Evolutionary conservation across 2,113 vertebrate genomes (phyloP).

Genomic region (Plecturocebus donacophilus): DNA sequence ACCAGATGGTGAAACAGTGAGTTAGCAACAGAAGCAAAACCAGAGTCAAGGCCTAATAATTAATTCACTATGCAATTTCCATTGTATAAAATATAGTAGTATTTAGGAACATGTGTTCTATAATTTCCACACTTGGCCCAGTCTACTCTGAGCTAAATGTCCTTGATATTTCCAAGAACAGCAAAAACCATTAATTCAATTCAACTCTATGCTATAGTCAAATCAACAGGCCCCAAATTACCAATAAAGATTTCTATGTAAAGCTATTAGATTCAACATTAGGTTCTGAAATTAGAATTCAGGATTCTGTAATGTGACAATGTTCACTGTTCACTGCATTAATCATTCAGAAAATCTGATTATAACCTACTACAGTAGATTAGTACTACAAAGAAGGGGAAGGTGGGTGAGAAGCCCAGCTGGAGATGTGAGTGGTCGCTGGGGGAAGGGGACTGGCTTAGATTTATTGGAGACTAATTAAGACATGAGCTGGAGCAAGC

Average conservation of each 20-base stretch:
- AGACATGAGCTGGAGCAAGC: neutral
- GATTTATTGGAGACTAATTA: neutral
- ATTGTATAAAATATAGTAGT: neutral
- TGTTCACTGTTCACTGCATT: neutral
- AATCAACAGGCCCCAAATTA: constrained; percentile 18
- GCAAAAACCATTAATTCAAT: constrained; percentile 22
- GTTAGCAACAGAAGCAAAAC: neutral
- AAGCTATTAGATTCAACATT: constrained; percentile 29
- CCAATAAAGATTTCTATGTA: constrained; percentile 30
- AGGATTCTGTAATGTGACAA: neutral
- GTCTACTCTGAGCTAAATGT: neutral
- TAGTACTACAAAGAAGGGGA: neutral
- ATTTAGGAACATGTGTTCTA: neutral
- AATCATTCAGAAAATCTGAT: constrained; percentile 18
- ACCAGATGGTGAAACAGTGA: neutral
- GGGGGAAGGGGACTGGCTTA: neutral
- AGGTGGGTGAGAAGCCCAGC: neutral
- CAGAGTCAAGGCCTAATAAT: neutral
- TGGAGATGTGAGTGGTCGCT: neutral
- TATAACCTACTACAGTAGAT: neutral
- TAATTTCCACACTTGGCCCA: neutral
- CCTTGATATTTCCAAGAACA: neutral
- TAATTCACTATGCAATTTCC: neutral
- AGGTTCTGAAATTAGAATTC: constrained; percentile 46
- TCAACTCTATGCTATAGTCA: neutral